phyloP scores from a whole-genome alignment of 1,140 invertebrate species.

The Pseudachorutes palmiensis region DNA sequence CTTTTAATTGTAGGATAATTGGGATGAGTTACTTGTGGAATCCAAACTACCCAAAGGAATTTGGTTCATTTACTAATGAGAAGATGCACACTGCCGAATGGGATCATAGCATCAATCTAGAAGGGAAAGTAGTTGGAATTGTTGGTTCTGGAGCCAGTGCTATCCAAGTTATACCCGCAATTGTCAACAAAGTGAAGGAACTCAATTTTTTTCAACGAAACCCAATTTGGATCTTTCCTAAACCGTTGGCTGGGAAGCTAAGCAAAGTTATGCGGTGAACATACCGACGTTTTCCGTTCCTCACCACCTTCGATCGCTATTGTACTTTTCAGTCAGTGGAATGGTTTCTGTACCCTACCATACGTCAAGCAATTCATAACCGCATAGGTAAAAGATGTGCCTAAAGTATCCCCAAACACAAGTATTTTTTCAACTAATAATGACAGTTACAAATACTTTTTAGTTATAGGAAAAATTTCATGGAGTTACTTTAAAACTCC shows the following conservation, averaged over 20 bases:
- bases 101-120: constrained; percentile 5
- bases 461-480: too few species aligned
- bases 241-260: background rate
- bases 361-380: background rate
- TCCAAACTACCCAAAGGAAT: constrained; percentile 12
- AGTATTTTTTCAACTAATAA: too few species aligned
- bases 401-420: too few species aligned
- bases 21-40: background rate
- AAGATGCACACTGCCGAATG: constrained; percentile 18
- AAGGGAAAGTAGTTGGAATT: constrained; percentile 19
- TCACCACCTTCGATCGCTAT: background rate
- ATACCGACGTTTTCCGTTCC: background rate
- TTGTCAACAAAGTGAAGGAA: background rate
- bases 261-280: background rate
- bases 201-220: constrained; percentile 9
- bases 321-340: background rate
- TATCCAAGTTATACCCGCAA: background rate
- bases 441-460: too few species aligned
- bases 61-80: constrained; percentile 4
- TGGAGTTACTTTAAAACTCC: too few species aligned
- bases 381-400: background rate
- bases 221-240: background rate
- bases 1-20: background rate
- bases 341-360: background rate
- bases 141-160: constrained; percentile 14